phyloP scores from a whole-genome alignment of 2,113 vertebrate genomes.

The Galemys pyrenaicus region DNA sequence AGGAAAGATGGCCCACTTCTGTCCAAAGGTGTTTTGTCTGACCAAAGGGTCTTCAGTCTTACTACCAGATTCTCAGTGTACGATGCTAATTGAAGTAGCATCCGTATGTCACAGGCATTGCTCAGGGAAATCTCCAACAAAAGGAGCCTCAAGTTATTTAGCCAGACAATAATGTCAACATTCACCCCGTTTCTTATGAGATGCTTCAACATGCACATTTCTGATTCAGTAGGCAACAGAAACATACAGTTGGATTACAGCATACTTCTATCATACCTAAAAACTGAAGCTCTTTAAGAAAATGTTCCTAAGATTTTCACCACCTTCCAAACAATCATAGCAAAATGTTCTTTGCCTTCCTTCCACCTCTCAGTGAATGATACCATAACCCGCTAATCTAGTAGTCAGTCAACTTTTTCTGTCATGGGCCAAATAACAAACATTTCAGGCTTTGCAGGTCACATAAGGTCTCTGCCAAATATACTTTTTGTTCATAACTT shows the following conservation, averaged over 20 bases:
- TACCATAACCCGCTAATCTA: neutral
- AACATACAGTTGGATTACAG: neutral
- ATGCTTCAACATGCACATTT: neutral
- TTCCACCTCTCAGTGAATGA: neutral
- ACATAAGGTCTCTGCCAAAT: neutral
- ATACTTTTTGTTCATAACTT: neutral
- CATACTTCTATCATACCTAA: neutral
- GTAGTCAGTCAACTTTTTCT: neutral
- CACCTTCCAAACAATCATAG: neutral
- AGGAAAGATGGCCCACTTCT: neutral
- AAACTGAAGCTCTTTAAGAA: neutral
- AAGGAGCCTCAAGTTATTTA: neutral
- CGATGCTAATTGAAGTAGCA: neutral
- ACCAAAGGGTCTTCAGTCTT: neutral
- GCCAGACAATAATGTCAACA: rapidly evolving
- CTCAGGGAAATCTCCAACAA: neutral
- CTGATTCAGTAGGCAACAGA: neutral
- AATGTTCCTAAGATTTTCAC: neutral
- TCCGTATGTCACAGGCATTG: neutral
- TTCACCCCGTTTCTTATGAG: neutral
- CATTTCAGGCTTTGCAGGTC: neutral
- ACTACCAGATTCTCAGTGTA: neutral
- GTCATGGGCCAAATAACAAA: neutral
- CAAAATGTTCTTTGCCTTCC: neutral
- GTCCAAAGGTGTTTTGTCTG: neutral